phyloP scores from a whole-genome alignment of 2,888 invertebrate species.

The Amblyteles armatorius region DNA sequence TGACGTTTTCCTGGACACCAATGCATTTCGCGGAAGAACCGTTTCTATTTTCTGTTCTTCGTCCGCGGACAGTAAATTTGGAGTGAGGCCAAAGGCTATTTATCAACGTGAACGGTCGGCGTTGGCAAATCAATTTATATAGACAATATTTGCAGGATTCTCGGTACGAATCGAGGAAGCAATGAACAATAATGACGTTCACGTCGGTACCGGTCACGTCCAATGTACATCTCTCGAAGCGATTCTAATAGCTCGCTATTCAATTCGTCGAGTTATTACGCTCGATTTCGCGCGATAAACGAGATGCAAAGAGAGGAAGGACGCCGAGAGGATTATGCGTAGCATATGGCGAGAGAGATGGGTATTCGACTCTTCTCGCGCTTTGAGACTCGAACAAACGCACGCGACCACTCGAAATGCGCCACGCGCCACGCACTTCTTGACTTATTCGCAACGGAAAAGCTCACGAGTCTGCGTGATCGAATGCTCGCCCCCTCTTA shows the following conservation, averaged over 20 bases:
- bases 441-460: constrained; percentile 51
- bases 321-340: constrained; percentile 18
- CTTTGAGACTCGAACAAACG: constrained; percentile 47
- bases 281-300: constrained; percentile 58
- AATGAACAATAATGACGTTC: constrained; percentile 46
- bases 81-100: constrained; percentile 51
- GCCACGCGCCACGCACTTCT: constrained; percentile 55
- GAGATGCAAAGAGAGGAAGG: constrained; percentile 42
- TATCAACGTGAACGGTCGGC: background rate
- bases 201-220: background rate
- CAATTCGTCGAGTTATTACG: constrained; percentile 52
- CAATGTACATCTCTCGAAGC: constrained; percentile 16
- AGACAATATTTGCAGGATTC: constrained; percentile 37
- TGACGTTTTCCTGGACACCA: background rate
- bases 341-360: constrained; percentile 51
- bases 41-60: constrained; percentile 31
- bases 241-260: constrained; percentile 38
- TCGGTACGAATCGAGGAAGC: constrained; percentile 33
- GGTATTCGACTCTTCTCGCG: constrained; percentile 47
- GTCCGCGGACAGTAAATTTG: constrained; percentile 26
- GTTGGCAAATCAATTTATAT: background rate
- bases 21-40: constrained; percentile 27
- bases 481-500: constrained; percentile 34
- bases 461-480: constrained; percentile 55
- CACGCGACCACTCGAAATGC: constrained; percentile 61